Base-by-base conservation (phyloP, 2,113 vertebrate genomes). In the Haemorhous mexicanus region DNA sequence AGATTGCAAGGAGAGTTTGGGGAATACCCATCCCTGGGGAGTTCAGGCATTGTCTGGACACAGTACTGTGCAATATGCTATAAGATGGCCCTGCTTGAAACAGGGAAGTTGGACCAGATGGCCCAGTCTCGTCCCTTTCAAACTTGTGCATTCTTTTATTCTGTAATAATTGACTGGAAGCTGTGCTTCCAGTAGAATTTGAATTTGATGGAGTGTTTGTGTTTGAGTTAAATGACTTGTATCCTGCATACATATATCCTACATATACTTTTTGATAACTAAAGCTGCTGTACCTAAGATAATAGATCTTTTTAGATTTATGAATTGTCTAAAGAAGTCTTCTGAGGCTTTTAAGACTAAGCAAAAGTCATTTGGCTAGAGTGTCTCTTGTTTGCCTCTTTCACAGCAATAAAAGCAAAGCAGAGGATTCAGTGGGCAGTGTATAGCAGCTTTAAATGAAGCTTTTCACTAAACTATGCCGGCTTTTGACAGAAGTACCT, bases 71-170 rank as follows among this genome's bases (percentile, higher is more conserved):
- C 70, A 8, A 15, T 30, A 20, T n/a, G 8, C 20, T 53, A 1
- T 41, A 26, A 44, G 20, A 47, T 46, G 28, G 20, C 23, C 46
- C 11, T 61, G 16, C n/a, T 61, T 68, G 20, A 46, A 30, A n/a
- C 7, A 61, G 46, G 28, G n/a, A 53, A 30, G 5, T 53, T 76
- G 55, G 30, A 47, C 20, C 8, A 75, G 30, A 19, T 75, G 33
- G 10, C 20, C 20, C 9, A 12, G 16, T 89, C 16, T 67, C 0
- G 0, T 67, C 11, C 13, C 7, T 53, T 83, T n/a, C 47, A 32
- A 32, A 14, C 16, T 59, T 39, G 30, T 5, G 7, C 16, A 22
- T 53, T 82, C 20, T 32, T 32, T 37, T 14, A 56, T 56, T 80
- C 27, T 22, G 39, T 75, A 39, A 13, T 73, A 86, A 50, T 27